These are phyloP conservation scores for Aphaenogaster floridana DNA, from an alignment of 1,140 invertebrate species.

Conservation along the genomic window DNA sequence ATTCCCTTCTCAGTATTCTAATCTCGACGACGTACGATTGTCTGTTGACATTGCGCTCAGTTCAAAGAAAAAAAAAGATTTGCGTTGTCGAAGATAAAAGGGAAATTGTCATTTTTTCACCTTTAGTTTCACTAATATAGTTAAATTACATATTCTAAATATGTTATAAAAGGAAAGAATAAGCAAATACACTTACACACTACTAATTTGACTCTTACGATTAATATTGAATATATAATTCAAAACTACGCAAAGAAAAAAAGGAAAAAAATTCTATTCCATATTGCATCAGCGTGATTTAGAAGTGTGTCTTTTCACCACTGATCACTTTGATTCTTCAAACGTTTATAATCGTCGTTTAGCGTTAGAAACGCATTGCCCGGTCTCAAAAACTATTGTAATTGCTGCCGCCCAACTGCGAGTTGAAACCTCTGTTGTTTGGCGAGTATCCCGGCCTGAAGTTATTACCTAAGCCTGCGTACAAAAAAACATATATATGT, in stretches of 20 bases:
- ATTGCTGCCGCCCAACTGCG: slow-evolving; percentile 85
- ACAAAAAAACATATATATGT: not conserved
- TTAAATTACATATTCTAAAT: not conserved
- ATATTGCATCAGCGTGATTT: slow-evolving; percentile 31
- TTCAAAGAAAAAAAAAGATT: slow-evolving; percentile 16
- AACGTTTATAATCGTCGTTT: slow-evolving; percentile 50
- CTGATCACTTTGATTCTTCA: slow-evolving; percentile 64
- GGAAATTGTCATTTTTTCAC: not conserved
- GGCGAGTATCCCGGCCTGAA: slow-evolving; percentile 85
- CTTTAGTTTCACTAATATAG: not conserved
- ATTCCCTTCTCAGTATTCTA: not conserved
- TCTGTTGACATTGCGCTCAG: slow-evolving; percentile 31
- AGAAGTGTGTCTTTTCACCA: slow-evolving; percentile 14
- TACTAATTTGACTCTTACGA: slow-evolving; percentile 37
- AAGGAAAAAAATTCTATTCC: slow-evolving; percentile 26
- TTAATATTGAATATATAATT: slow-evolving; percentile 33
- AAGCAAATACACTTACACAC: slow-evolving; percentile 23
- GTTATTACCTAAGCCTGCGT: slow-evolving; percentile 84
- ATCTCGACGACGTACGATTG: slow-evolving; percentile 25
- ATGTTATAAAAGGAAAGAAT: slow-evolving; percentile 1
- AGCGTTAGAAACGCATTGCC: slow-evolving; percentile 72
- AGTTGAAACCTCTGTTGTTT: slow-evolving; percentile 84
- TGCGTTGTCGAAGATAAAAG: slow-evolving; percentile 43
- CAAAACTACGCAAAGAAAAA: slow-evolving; percentile 1
- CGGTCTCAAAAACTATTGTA: slow-evolving; percentile 85